A percentile compares a stretch with the other conserved stretches of the same genome.
Evolutionary conservation across 2,888 invertebrate species (phyloP).

Genomic region (Drosophila melanocephala): DNA sequence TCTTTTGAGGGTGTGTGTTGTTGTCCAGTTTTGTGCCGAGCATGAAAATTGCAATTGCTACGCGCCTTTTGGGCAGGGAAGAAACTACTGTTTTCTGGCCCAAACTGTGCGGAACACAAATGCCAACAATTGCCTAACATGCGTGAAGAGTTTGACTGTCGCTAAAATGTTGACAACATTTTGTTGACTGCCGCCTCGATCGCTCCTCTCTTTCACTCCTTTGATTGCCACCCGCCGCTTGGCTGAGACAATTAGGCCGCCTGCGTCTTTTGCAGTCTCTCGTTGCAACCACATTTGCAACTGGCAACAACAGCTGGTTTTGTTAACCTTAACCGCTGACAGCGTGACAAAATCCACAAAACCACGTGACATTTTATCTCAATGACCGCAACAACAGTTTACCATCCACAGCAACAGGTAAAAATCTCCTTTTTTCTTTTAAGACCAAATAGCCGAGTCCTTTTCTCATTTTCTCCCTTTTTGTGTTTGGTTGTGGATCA

Average conservation of each 20-base stretch:
- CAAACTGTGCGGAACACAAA: slow-evolving; percentile 29
- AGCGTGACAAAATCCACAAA: slow-evolving; percentile 76
- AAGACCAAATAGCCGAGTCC: slow-evolving; percentile 7
- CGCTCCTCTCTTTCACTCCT: not conserved
- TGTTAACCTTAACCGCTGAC: slow-evolving; percentile 72
- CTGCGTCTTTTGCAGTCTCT: slow-evolving; percentile 34
- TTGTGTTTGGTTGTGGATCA: slow-evolving; percentile 51
- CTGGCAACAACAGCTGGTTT: slow-evolving; percentile 39
- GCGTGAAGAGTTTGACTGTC: slow-evolving; percentile 56
- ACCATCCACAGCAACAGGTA: slow-evolving; percentile 53
- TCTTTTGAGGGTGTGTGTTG: not conserved
- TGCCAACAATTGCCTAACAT: slow-evolving; percentile 53
- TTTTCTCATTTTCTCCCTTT: not conserved
- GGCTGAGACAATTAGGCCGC: slow-evolving; percentile 66
- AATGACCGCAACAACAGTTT: slow-evolving; percentile 75
- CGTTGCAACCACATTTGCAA: slow-evolving; percentile 57
- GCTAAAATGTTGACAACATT: slow-evolving; percentile 74
- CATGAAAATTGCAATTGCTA: slow-evolving; percentile 77
- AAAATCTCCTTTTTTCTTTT: not conserved
- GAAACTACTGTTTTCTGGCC: slow-evolving; percentile 49
- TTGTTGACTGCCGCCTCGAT: slow-evolving; percentile 28
- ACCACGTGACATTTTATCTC: slow-evolving; percentile 83
- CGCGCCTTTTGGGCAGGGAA: slow-evolving; percentile 43
- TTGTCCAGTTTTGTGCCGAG: slow-evolving; percentile 10
- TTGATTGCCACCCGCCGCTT: slow-evolving; percentile 50